These are phyloP conservation scores for Rotaria macrura DNA, from an alignment of 2,888 invertebrate genomes.

Conservation along the genomic window DNA sequence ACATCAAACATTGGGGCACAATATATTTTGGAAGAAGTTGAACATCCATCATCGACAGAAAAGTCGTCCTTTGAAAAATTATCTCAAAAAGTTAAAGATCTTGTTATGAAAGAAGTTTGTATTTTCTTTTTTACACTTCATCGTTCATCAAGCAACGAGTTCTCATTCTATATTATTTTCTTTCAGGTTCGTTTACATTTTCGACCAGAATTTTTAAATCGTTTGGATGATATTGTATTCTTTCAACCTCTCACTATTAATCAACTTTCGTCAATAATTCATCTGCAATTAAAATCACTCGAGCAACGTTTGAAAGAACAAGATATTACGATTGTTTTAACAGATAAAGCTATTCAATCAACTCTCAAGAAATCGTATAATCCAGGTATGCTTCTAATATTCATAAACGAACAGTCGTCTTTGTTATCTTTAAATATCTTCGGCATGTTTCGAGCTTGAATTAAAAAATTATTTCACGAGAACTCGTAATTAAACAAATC, in stretches of 20 bases:
- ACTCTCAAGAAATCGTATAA: constrained; percentile 20
- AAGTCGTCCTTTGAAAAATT: not conserved
- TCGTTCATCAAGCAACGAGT: not conserved
- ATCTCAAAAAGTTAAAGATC: constrained; percentile 21
- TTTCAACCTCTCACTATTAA: constrained; percentile 33
- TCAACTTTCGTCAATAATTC: not conserved
- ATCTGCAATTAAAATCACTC: constrained; percentile 34
- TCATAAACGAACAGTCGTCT: not conserved
- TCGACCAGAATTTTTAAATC: constrained; percentile 37
- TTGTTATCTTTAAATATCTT: too few relatives aligned
- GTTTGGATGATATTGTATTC: constrained; percentile 36
- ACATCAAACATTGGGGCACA: constrained; percentile 35
- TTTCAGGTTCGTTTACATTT: constrained; percentile 26
- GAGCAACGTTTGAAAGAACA: constrained; percentile 35
- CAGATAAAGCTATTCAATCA: constrained; percentile 32
- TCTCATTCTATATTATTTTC: too few relatives aligned
- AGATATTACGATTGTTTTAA: constrained; percentile 23
- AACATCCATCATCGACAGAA: not conserved
- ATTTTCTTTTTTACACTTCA: not conserved
- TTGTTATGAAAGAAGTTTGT: constrained; percentile 27
- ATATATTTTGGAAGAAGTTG: constrained; percentile 2
- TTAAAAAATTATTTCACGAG: too few relatives aligned
- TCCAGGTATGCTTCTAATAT: not conserved
- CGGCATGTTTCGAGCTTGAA: too few relatives aligned
- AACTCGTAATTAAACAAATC: too few relatives aligned